These are phyloP conservation scores for Cremastinae sp. DNA, from an alignment of 2,888 invertebrate species.

Conservation along the genomic window DNA sequence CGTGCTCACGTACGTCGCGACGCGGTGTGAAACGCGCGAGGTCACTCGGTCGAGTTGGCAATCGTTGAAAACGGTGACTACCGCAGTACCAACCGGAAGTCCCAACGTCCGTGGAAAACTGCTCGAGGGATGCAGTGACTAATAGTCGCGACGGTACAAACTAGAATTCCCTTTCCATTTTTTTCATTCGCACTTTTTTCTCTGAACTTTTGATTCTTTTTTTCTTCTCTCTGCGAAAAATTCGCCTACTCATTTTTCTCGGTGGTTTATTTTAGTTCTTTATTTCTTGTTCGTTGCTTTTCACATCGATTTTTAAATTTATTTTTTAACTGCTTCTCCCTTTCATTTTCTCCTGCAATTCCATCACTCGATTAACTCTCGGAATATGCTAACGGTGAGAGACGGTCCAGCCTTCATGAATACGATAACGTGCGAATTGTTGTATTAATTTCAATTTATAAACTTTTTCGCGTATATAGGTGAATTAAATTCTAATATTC, in stretches of 20 bases:
- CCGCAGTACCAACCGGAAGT: constrained; percentile 64
- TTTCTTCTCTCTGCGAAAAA: constrained; percentile 34
- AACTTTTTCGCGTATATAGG: not conserved
- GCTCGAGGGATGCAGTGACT: constrained; percentile 67
- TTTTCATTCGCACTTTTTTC: constrained; percentile 59
- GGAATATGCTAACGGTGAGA: not conserved
- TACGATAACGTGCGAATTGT: not conserved
- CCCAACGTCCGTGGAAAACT: constrained; percentile 52
- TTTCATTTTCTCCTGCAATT: constrained; percentile 27
- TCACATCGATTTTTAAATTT: constrained; percentile 1
- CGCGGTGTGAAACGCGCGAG: constrained; percentile 55
- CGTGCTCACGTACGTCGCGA: constrained; percentile 41
- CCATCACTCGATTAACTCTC: constrained; percentile 45
- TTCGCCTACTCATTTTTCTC: constrained; percentile 43
- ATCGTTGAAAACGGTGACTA: constrained; percentile 58
- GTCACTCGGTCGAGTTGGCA: constrained; percentile 58
- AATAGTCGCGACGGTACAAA: constrained; percentile 70
- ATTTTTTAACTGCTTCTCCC: constrained; percentile 40
- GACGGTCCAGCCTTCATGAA: not conserved
- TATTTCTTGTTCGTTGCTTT: constrained; percentile 23
- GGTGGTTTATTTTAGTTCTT: constrained; percentile 19
- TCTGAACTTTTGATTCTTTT: too few relatives aligned
- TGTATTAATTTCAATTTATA: not conserved
- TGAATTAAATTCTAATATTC: too few relatives aligned
- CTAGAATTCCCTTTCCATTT: constrained; percentile 65